These are phyloP conservation scores for Sebastes glaucus DNA, from an alignment of 2,797 vertebrate genomes.

Conservation along the genomic window DNA sequence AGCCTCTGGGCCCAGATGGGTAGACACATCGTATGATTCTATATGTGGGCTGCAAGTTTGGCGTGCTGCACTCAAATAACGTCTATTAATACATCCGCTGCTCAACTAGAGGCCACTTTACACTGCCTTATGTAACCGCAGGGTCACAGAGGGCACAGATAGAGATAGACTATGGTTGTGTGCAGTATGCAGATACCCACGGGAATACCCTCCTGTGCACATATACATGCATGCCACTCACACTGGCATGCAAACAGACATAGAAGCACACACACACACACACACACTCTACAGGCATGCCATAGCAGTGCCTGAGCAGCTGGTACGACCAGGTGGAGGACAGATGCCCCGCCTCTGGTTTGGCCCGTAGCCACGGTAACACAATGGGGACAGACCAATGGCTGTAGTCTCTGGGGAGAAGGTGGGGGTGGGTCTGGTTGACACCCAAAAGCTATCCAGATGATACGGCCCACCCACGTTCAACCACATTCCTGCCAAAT, in stretches of 20 bases:
- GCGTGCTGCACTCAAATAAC: slow-evolving; percentile 45
- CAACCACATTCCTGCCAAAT: slow-evolving; percentile 59
- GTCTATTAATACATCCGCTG: slow-evolving; percentile 59
- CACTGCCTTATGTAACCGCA: slow-evolving; percentile 43
- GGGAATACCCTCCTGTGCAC: neutral
- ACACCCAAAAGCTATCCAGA: slow-evolving; percentile 59
- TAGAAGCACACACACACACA: neutral
- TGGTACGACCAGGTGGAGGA: slow-evolving; percentile 67
- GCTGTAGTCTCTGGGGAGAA: slow-evolving; percentile 40
- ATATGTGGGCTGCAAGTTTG: slow-evolving; percentile 38
- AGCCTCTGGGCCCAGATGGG: slow-evolving; percentile 25
- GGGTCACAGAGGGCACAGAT: slow-evolving; percentile 40
- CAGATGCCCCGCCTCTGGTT: slow-evolving; percentile 68
- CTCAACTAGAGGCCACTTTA: slow-evolving; percentile 37
- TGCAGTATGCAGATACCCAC: slow-evolving; percentile 13
- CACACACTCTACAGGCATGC: slow-evolving; percentile 31
- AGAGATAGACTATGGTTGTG: slow-evolving; percentile 1
- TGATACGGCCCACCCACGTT: slow-evolving; percentile 66
- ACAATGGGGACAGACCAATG: slow-evolving; percentile 53
- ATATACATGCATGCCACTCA: neutral
- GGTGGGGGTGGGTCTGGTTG: slow-evolving; percentile 44
- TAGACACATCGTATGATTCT: slow-evolving; percentile 28
- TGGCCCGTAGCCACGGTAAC: slow-evolving; percentile 62
- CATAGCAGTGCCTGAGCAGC: slow-evolving; percentile 57
- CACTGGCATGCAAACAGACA: neutral